Evolutionary conservation across 37 sponge, comb jelly and placozoan genomes (phyloP).

Genomic region (Hexactinellida sp.): DNA sequence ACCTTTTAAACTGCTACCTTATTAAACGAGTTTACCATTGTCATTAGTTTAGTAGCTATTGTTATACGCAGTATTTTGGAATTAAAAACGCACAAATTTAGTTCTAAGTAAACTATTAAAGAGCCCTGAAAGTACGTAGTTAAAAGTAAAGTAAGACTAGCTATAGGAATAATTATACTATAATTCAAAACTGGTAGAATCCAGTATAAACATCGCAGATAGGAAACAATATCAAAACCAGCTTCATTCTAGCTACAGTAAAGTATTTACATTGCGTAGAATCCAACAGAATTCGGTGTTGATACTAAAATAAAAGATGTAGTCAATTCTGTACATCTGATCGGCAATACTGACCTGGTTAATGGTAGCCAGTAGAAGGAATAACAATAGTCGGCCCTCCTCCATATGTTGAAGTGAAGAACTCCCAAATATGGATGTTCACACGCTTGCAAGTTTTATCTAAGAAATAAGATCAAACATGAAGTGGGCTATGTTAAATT

Average conservation of each 20-base stretch:
- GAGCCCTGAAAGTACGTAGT: too few relatives aligned
- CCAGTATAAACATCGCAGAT: background rate
- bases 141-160: too few relatives aligned
- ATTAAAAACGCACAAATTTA: too few relatives aligned
- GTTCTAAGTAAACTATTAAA: too few relatives aligned
- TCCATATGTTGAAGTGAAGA: background rate
- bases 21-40: too few relatives aligned
- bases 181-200: background rate
- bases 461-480: background rate
- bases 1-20: too few relatives aligned
- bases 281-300: background rate
- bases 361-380: background rate
- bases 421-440: conserved; percentile 6
- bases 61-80: background rate
- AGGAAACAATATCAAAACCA: conserved; percentile 5
- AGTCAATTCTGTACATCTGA: background rate
- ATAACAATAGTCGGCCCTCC: background rate
- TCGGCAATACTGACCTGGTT: background rate
- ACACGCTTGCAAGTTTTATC: conserved; percentile 1
- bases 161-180: too few relatives aligned
- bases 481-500: too few relatives aligned
- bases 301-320: background rate
- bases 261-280: background rate
- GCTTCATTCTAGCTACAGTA: background rate
- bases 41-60: background rate